Evolutionary conservation across 2,888 invertebrate species (phyloP).

Genomic region (Morpho deidamia): DNA sequence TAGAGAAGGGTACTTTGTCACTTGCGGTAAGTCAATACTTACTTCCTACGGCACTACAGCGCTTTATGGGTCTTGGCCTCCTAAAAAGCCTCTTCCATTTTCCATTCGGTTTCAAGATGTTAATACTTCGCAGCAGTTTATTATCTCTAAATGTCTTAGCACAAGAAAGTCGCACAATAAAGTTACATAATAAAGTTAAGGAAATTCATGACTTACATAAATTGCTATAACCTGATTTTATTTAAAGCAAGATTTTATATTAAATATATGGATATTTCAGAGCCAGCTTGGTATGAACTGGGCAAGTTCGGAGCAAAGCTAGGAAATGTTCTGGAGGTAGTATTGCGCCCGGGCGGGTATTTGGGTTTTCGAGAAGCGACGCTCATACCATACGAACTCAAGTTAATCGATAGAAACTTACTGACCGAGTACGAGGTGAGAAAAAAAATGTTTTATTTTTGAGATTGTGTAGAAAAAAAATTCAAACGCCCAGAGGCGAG

Average conservation of each 20-base stretch:
- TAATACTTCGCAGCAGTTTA: too few species aligned
- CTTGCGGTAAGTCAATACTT: constrained; percentile 84
- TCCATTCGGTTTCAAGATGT: too few species aligned
- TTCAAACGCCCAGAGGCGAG: too few species aligned
- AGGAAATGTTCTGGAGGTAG: constrained; percentile 90
- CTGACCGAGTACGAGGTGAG: constrained; percentile 88
- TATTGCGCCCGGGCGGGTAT: constrained; percentile 70
- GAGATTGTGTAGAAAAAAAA: neutral
- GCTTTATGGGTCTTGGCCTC: too few species aligned
- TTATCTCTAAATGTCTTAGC: too few species aligned
- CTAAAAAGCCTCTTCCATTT: too few species aligned
- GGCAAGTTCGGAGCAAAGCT: constrained; percentile 91
- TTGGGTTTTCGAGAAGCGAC: constrained; percentile 89
- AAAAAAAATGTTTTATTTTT: neutral
- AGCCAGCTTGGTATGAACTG: constrained; percentile 93
- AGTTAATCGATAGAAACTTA: constrained; percentile 86
- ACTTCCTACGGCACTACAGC: too few species aligned
- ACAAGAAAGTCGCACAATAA: too few species aligned
- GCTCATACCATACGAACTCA: constrained; percentile 91
- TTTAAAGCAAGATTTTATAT: constrained; percentile 22
- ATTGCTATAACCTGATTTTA: neutral
- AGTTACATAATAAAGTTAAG: too few species aligned
- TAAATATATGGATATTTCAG: too few species aligned
- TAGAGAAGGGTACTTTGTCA: constrained; percentile 87
- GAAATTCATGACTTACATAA: too few species aligned